Conservation (phyloP, 1,140 invertebrate genomes). For the Saccostrea glomerata region DNA sequence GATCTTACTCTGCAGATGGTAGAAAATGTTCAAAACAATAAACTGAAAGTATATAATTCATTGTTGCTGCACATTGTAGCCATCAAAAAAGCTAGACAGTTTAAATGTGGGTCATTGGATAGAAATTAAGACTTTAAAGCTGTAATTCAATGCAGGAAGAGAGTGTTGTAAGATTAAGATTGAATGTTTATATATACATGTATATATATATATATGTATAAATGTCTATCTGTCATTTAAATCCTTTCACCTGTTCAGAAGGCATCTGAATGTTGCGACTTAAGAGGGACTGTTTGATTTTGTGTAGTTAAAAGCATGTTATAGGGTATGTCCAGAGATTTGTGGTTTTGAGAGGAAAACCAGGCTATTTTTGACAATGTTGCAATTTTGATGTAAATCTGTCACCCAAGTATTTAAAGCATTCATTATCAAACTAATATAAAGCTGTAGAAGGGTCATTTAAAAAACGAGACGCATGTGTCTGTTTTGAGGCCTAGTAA, state of each 20-base stretch:
- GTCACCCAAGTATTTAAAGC: conserved; percentile 1
- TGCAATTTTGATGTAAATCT: neutral
- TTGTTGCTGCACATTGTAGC: neutral
- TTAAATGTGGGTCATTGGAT: neutral
- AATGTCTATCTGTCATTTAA: neutral
- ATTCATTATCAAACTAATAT: neutral
- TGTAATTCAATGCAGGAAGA: neutral
- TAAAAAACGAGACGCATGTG: neutral
- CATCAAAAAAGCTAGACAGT: neutral
- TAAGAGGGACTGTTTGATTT: no score
- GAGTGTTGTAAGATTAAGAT: neutral
- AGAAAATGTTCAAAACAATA: neutral
- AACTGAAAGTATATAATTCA: neutral
- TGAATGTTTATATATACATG: neutral
- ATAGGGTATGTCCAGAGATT: no score
- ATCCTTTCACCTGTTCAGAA: neutral
- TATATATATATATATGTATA: neutral
- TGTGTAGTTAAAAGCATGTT: no score
- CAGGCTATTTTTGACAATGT: neutral
- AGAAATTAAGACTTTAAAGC: neutral
- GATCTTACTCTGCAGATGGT: neutral
- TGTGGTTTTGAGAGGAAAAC: neutral
- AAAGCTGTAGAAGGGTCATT: neutral
- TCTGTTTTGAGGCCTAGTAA: neutral
- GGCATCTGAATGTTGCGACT: no score